Base-by-base conservation (phyloP, 2,113 vertebrate species). In the Chaetorhynchus papuensis region DNA sequence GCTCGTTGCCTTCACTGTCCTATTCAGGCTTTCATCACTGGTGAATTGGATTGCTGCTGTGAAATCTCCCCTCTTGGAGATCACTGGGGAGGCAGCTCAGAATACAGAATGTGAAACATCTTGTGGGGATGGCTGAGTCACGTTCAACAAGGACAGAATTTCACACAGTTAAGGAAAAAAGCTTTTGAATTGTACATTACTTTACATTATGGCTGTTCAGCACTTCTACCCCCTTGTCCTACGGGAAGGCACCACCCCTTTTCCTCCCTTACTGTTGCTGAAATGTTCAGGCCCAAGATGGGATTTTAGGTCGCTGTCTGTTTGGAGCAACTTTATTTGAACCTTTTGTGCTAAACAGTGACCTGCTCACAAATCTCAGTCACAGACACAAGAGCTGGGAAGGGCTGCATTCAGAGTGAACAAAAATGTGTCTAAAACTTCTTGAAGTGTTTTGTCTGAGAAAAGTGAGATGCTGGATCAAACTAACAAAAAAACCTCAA, bases 21-120 rank as follows among this genome's bases (percentile, higher is more conserved):
- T 66, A 17, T n/a, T 81, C 65, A 47, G 84, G 42, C 74, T 96
- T 80, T 91, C 78, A 84, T 91, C 44, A 10, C 66, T 84, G 85
- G 64, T 53, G 93, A 56, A 92, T 78, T 92, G 94, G 80, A 91
- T 92, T 89, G 94, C 83, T 91, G 83, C 77, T 78, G 83, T 64
- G 81, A 90, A 84, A 74, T 77, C 69, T 75, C 35, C 17, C 20
- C 41, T 90, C 52, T 45, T 87, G 87, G 91, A 96, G 89, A 87
- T 89, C 94, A 69, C 83, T 82, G 65, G 53, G 75, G 65, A 91
- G 53, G 56, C 89, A 64, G 69, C 17, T 82, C 52, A 41, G 91
- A 91, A 88, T 92, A 71, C 84, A 79, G 39, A 92, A 69, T 83
- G 50, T 52, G 85, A 53, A 83, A 33, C 64, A 10, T 57, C 28